phyloP scores from a whole-genome alignment of 2,113 vertebrate genomes.

The Microtus ochrogaster region DNA sequence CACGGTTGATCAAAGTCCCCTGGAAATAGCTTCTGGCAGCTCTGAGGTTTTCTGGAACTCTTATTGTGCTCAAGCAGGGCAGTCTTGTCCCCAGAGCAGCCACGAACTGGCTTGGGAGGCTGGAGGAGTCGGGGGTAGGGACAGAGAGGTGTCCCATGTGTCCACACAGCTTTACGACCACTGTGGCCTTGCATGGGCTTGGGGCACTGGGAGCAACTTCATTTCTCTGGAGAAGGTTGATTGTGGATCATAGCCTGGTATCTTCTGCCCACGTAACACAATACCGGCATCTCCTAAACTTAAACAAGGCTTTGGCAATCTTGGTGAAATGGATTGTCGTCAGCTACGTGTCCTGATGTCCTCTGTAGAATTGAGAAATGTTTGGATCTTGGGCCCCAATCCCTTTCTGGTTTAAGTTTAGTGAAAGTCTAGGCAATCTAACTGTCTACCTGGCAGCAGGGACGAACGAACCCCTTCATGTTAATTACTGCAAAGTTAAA shows the following conservation, averaged over 20 bases:
- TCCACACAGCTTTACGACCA: neutral
- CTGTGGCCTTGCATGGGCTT: neutral
- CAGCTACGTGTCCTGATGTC: slow-evolving; percentile 77
- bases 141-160: neutral
- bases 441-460: slow-evolving; percentile 86
- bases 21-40: slow-evolving; percentile 89
- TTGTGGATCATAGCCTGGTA: slow-evolving; percentile 73
- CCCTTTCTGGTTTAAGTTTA: slow-evolving; percentile 84
- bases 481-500: slow-evolving; percentile 83
- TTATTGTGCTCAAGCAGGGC: slow-evolving; percentile 63
- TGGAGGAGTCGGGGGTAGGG: neutral
- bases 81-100: slow-evolving; percentile 61
- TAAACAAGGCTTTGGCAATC: slow-evolving; percentile 83
- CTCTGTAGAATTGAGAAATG: slow-evolving; percentile 83
- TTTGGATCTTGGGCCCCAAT: slow-evolving; percentile 78
- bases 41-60: slow-evolving; percentile 81
- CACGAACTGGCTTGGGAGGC: neutral
- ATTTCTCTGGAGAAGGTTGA: slow-evolving; percentile 65
- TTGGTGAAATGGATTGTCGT: slow-evolving; percentile 84
- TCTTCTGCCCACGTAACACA: slow-evolving; percentile 81
- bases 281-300: slow-evolving; percentile 80
- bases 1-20: slow-evolving; percentile 89
- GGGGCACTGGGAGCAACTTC: slow-evolving; percentile 49
- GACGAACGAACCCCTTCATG: slow-evolving; percentile 77
- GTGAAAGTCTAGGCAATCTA: slow-evolving; percentile 80